phyloP scores from a whole-genome alignment of 2,797 vertebrate species.

The Kryptopterus vitreolus region DNA sequence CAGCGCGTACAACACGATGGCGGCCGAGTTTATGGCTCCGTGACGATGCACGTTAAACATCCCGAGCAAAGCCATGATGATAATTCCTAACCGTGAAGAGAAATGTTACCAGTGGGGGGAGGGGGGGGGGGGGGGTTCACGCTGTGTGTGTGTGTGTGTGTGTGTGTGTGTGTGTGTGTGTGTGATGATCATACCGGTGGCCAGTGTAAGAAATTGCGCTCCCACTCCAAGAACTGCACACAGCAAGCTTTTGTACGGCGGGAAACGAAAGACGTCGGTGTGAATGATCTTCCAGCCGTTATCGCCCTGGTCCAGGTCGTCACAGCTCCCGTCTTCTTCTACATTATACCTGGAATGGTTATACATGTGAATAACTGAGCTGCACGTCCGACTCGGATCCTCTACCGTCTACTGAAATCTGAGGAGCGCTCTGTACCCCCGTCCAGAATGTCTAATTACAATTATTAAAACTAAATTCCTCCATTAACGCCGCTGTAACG shows the following conservation, averaged over 20 bases:
- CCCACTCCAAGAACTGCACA: slow-evolving; percentile 89
- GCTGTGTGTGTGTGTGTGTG: no score
- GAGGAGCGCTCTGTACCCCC: no score
- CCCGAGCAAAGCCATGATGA: slow-evolving; percentile 87
- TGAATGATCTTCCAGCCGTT: slow-evolving; percentile 97
- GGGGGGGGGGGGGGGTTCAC: not conserved
- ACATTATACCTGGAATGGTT: slow-evolving; percentile 81
- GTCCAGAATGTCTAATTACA: no score
- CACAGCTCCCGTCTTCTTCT: slow-evolving; percentile 84
- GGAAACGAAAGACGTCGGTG: slow-evolving; percentile 92
- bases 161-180: no score
- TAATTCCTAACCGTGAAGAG: slow-evolving; percentile 75
- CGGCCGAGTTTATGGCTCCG: slow-evolving; percentile 90
- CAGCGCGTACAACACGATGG: slow-evolving; percentile 87
- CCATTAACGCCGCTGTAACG: no score
- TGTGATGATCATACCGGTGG: slow-evolving; percentile 75
- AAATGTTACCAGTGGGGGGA: no score
- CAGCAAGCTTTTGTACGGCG: slow-evolving; percentile 84
- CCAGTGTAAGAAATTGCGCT: slow-evolving; percentile 88
- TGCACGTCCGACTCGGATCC: not conserved
- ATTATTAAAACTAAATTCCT: not conserved
- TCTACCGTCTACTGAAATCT: no score
- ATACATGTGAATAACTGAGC: slow-evolving; percentile 21
- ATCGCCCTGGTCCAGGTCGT: slow-evolving; percentile 90
- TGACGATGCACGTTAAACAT: slow-evolving; percentile 93